A percentile compares a stretch with the other conserved stretches of the same genome.
Evolutionary conservation across 2,113 vertebrate genomes (phyloP).

Genomic region (Ariopsis seemanni): DNA sequence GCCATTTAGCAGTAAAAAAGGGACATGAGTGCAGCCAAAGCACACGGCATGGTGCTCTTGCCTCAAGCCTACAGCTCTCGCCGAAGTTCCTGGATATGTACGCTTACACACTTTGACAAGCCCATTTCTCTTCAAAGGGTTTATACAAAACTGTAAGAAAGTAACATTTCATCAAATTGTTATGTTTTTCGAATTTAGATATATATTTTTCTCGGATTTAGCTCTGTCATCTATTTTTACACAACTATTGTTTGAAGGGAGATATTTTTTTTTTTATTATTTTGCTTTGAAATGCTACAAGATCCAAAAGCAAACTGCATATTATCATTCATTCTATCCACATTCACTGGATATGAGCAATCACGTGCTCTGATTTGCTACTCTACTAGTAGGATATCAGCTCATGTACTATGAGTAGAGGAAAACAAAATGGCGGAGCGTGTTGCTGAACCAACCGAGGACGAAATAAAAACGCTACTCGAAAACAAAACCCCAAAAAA

Average conservation of each 20-base stretch:
- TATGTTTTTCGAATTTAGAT: background rate
- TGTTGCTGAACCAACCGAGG: too few species aligned
- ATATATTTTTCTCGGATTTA: background rate
- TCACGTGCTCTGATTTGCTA: too few species aligned
- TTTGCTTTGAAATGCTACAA: background rate
- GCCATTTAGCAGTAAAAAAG: constrained; percentile 62
- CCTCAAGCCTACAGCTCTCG: background rate
- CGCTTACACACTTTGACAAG: background rate
- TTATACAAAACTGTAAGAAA: too few species aligned
- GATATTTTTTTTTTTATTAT: background rate
- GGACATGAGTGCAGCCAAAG: constrained; percentile 13
- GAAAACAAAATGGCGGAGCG: too few species aligned
- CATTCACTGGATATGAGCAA: too few species aligned
- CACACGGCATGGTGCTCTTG: background rate
- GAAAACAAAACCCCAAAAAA: too few species aligned
- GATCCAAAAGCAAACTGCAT: background rate
- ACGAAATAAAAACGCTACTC: too few species aligned
- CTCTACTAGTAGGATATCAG: too few species aligned
- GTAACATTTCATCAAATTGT: background rate
- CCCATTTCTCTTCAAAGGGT: background rate
- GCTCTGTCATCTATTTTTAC: background rate
- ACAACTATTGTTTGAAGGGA: background rate
- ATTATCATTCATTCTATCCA: background rate
- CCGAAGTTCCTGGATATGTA: background rate
- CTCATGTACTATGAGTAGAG: too few species aligned